phyloP scores from a whole-genome alignment of 2,888 invertebrate genomes.

The Erebia palarica region DNA sequence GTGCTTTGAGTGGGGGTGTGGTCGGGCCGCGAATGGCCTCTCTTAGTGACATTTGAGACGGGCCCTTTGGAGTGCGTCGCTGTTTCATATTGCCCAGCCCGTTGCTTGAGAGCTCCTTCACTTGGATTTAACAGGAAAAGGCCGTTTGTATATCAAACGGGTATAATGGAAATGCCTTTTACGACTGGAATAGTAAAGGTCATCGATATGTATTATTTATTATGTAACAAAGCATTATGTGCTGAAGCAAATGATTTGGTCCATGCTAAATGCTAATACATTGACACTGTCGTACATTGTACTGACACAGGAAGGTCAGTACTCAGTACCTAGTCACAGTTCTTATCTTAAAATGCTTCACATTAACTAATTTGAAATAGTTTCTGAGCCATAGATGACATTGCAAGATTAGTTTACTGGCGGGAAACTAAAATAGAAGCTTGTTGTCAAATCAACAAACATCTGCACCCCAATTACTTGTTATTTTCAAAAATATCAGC shows the following conservation, averaged over 20 bases:
- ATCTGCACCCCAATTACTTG: background rate
- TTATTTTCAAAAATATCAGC: background rate
- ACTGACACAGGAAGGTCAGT: no score
- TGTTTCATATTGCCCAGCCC: slow-evolving; percentile 79
- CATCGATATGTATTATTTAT: slow-evolving; percentile 16
- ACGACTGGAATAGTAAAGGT: slow-evolving; percentile 34
- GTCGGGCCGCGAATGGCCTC: slow-evolving; percentile 80
- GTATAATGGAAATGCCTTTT: slow-evolving; percentile 51
- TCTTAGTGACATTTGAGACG: slow-evolving; percentile 79
- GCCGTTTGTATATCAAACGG: slow-evolving; percentile 59
- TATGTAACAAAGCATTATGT: slow-evolving; percentile 10
- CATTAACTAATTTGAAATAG: no score
- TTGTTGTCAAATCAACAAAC: background rate
- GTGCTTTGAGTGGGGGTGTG: slow-evolving; percentile 81
- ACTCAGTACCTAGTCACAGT: no score
- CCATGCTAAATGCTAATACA: background rate
- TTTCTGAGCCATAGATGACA: no score
- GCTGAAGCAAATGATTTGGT: no score
- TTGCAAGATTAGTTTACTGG: no score
- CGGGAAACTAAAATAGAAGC: background rate
- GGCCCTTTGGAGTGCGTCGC: slow-evolving; percentile 77
- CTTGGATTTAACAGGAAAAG: slow-evolving; percentile 80
- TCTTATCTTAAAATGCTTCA: no score
- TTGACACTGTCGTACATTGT: background rate
- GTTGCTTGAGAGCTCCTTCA: slow-evolving; percentile 73